Conservation (phyloP, 2,113 vertebrate species). For the Salvator merianae region DNA sequence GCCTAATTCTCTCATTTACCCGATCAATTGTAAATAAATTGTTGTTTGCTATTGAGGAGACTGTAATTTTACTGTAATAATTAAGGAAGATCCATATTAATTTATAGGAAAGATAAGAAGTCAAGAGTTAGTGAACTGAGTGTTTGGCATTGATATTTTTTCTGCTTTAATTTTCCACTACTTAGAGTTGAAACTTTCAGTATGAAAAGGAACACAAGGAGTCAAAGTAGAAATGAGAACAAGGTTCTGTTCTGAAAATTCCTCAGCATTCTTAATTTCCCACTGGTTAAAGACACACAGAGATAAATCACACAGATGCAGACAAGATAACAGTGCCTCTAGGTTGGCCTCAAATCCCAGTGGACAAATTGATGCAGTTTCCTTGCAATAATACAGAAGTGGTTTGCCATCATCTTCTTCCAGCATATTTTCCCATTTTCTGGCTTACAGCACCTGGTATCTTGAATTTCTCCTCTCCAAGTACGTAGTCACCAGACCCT, state of each 20-base stretch:
- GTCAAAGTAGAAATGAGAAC: conserved; percentile 37
- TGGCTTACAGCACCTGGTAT: too few relatives aligned
- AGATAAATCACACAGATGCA: background rate
- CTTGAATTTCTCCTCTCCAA: too few relatives aligned
- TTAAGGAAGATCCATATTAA: conserved; percentile 54
- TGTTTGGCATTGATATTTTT: conserved; percentile 47
- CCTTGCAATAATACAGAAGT: background rate
- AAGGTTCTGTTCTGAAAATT: background rate
- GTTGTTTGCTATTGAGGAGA: conserved; percentile 1
- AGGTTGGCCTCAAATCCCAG: too few relatives aligned
- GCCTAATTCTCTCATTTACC: conserved; percentile 12
- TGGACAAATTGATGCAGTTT: background rate
- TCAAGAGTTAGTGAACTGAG: conserved; percentile 36
- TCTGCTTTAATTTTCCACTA: conserved; percentile 72
- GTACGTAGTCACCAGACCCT: too few relatives aligned
- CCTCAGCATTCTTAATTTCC: background rate
- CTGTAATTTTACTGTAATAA: conserved; percentile 60
- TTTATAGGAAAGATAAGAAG: conserved; percentile 46
- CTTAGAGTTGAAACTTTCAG: conserved; percentile 67
- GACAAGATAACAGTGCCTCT: too few relatives aligned
- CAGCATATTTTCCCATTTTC: too few relatives aligned
- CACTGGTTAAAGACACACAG: background rate
- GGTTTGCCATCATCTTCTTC: too few relatives aligned
- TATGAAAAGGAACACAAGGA: conserved; percentile 59
- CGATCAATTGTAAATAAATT: conserved; percentile 22